Evolutionary conservation across 2,888 invertebrate species (phyloP), one percentile per base, ranked within the genome.

Genomic region (Pollenia labialis): DNA sequence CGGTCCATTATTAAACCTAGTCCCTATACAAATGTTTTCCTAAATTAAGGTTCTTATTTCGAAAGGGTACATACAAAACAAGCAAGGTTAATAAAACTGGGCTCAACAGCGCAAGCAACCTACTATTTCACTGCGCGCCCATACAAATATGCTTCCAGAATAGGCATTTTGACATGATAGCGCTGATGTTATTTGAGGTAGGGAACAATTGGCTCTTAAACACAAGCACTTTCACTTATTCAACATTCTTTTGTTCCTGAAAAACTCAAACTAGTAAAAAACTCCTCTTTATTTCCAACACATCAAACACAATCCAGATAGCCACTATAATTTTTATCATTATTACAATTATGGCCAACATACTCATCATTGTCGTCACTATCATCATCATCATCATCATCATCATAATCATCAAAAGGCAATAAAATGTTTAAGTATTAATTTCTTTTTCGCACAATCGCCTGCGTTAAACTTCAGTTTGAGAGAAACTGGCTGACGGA

Each of bases 381-480:
- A 14, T 40, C 44, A 14, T 40, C 44, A 6, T 64, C 4, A 40
- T 50, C 76, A 66, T 10, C 66, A 23, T 72, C 46, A 54, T 56
- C 81, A 69, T 50, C 64, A 14, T 60, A 14, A 52, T 40, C 76
- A 62, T 46, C 40, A 84, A 72, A 56, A 32, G 42, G 72, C 72
- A 79, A 44, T 77, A 48, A 68, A 81, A 68, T 50, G 12, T 42
- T 12, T 4, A 42, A 81, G 50, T 56, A 81, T 66, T 54, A 74
- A 74, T 75, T 58, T 50, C 1, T 32, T 58, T 68, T 58, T 23
- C 54, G n/a, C 16, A 81, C 56, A 81, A 75, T 60, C 12, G 23
- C n/a, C 46, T 23, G 54, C 68, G 44, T 42, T 14, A 64, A 56
- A 56, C 11, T 56, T 58, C 48, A 40, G 18, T 44, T 58, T 75